Evolutionary conservation across 1,140 invertebrate genomes (phyloP), one percentile per base, ranked within the genome.

Genomic region (Yoshiicerus persimilis): DNA sequence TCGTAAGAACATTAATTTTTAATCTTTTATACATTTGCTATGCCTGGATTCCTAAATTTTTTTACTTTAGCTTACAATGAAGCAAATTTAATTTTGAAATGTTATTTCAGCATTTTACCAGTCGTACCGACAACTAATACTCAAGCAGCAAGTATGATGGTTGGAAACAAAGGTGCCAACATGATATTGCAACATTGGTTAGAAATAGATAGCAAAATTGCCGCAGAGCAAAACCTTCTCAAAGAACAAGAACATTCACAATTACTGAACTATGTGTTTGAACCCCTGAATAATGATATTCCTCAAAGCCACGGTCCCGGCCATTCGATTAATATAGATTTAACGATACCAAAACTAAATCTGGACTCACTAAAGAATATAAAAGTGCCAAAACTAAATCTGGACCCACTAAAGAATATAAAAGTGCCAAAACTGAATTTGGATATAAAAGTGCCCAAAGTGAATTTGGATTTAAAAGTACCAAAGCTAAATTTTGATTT

Each of bases 1-100:
- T 66, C 23, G 23, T 30, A 66, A 27, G 64, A 66, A 27, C 27
- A n/a, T 66, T 10, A 10, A 64, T 6, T 62, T n/a, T 6, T 62
- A 3, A 62, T n/a, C 6, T 62, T 2, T 93, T 93, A 9, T 96
- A 95, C 0, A 96, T 97, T 91, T 94, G 95, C 0, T 96, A 95
- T 88, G 95, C 95, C 1, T 10, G n/a, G n/a, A 66, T 2, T n/a
- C 41, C 9, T 47, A 11, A 47, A 6, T 16, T 10, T 4, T 47
- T 47, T 2, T 1, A 47, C 11, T 47, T 47, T 16, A 2, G 11
- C 20, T 3, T 47, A 16, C 2, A 47, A 47, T 41, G 6, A 94
- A 23, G 39, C 39, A 6, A 8, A 41, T 13, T 8, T 41, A 6
- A 47, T 47, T 47, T 47, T 1, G 1, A 47, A 4, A 47, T 10